These are phyloP conservation scores for Sturnus vulgaris DNA, from an alignment of 2,113 vertebrate species.

Conservation along the genomic window DNA sequence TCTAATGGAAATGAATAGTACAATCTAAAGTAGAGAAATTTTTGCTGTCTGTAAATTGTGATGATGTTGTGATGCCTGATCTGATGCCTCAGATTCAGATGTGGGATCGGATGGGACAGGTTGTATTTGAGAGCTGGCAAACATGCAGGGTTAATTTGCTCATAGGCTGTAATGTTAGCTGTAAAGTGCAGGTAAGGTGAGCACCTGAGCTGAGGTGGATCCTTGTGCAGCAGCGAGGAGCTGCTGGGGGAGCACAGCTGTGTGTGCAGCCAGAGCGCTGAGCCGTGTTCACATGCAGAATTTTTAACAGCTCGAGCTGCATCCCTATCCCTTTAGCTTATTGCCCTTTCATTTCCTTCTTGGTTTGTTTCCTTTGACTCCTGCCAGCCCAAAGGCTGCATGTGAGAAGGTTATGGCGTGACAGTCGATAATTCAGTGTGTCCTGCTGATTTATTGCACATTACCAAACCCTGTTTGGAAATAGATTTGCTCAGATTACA, in stretches of 20 bases:
- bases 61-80: neutral
- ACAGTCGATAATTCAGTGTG: neutral
- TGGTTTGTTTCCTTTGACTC: neutral
- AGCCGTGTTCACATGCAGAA: neutral
- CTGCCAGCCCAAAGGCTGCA: neutral
- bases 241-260: neutral
- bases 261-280: neutral
- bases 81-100: neutral
- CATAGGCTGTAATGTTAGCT: neutral
- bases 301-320: neutral
- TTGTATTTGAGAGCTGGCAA: neutral
- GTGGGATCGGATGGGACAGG: neutral
- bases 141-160: rapidly evolving
- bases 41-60: neutral
- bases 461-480: neutral
- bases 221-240: neutral
- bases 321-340: neutral
- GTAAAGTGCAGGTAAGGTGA: neutral
- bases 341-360: neutral
- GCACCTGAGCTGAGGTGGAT: neutral
- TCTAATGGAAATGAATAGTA: neutral
- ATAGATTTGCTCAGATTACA: neutral
- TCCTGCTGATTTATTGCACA: neutral
- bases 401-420: neutral
- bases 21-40: neutral